These are phyloP conservation scores for Lasioglossum leucozonium DNA, from an alignment of 2,888 invertebrate genomes.

Conservation along the genomic window DNA sequence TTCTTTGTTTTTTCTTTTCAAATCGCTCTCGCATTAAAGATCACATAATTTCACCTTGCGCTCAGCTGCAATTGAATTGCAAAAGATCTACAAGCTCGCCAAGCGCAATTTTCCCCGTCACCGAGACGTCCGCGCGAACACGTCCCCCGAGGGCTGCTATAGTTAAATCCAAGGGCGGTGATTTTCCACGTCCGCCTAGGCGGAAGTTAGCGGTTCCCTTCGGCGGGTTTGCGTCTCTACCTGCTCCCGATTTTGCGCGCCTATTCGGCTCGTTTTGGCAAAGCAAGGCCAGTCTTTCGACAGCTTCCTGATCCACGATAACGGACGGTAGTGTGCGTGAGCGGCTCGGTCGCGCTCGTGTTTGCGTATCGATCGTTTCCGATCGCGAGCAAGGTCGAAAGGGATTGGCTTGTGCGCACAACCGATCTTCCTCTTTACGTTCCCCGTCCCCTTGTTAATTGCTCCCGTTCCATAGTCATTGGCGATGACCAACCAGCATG, in stretches of 20 bases:
- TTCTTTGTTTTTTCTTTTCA: too few relatives aligned
- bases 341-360: constrained; percentile 24
- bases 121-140: not conserved
- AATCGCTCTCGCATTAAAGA: not conserved
- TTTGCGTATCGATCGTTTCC: constrained; percentile 69
- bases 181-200: constrained; percentile 6
- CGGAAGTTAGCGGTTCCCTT: constrained; percentile 13
- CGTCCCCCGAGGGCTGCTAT: not conserved
- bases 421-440: constrained; percentile 49
- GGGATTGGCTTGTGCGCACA: constrained; percentile 67
- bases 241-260: constrained; percentile 33
- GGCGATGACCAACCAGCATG: not conserved
- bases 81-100: not conserved
- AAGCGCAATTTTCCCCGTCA: not conserved
- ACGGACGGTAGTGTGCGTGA: constrained; percentile 21
- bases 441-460: constrained; percentile 27
- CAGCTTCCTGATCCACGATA: constrained; percentile 70
- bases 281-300: constrained; percentile 69
- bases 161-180: constrained; percentile 23
- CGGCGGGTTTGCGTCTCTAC: constrained; percentile 17
- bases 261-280: constrained; percentile 58
- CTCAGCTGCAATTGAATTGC: not conserved
- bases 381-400: constrained; percentile 74
- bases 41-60: too few relatives aligned
- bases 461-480: constrained; percentile 14